Evolutionary conservation across 2,797 vertebrate species (phyloP).

Genomic region (Rhinella marina): DNA sequence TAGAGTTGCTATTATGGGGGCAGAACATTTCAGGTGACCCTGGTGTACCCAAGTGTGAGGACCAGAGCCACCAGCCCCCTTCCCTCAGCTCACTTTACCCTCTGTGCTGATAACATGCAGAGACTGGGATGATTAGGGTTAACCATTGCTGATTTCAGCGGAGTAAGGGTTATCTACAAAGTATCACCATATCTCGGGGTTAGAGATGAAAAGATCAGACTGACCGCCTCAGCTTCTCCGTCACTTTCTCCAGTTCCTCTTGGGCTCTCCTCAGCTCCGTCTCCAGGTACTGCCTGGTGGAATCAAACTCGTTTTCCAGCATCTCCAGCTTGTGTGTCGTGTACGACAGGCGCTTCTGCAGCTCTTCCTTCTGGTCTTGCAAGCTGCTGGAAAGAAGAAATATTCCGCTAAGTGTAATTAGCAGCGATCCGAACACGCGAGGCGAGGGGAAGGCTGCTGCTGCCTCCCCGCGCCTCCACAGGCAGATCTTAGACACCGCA

Average conservation of each 20-base stretch:
- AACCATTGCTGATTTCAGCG: not conserved
- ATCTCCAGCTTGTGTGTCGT: constrained; percentile 94
- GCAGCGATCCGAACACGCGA: constrained; percentile 9
- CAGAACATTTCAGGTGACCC: not conserved
- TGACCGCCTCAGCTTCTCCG: constrained; percentile 92
- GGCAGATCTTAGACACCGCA: constrained; percentile 21
- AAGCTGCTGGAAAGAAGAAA: constrained; percentile 82
- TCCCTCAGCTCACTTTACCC: not conserved
- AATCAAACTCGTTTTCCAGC: constrained; percentile 93
- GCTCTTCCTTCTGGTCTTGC: constrained; percentile 96
- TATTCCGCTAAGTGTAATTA: constrained; percentile 51
- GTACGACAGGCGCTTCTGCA: constrained; percentile 91
- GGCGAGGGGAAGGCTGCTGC: constrained; percentile 26
- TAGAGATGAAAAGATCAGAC: constrained; percentile 59
- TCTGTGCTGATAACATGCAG: not conserved
- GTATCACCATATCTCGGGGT: not conserved
- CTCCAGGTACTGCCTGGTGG: constrained; percentile 93
- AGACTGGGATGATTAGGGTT: not conserved
- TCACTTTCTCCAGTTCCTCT: constrained; percentile 95
- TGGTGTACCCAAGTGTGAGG: not conserved
- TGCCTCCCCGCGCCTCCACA: not conserved
- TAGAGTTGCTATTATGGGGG: not conserved
- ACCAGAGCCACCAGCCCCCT: not conserved
- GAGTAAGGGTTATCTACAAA: not conserved
- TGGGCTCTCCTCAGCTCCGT: constrained; percentile 91